These are phyloP conservation scores for Drosophila kohkoa DNA, from an alignment of 1,140 invertebrate species.

Conservation along the genomic window DNA sequence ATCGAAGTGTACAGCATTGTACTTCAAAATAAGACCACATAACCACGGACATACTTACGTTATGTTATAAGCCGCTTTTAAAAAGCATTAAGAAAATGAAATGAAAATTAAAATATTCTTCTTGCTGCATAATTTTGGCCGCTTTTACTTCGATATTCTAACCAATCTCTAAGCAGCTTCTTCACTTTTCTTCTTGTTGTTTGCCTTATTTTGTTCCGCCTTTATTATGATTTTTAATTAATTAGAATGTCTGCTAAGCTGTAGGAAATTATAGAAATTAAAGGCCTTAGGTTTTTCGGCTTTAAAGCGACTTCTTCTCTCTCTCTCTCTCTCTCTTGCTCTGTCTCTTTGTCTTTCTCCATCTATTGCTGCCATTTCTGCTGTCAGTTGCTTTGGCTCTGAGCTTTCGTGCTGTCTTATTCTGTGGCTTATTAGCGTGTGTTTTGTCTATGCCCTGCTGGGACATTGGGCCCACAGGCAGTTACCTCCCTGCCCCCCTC, in stretches of 20 bases:
- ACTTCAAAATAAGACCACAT: conserved; percentile 5
- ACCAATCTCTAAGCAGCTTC: not conserved
- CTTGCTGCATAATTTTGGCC: conserved; percentile 45
- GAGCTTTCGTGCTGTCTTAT: conserved; percentile 1
- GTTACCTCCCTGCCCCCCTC: not conserved
- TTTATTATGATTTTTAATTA: conserved; percentile 58
- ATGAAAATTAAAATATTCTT: conserved; percentile 56
- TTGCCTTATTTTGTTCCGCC: no score
- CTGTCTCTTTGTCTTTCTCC: conserved; percentile 39
- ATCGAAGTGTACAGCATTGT: not conserved
- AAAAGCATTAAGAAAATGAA: conserved; percentile 77
- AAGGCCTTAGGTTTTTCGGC: not conserved
- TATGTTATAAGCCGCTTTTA: conserved; percentile 64
- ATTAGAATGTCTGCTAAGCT: conserved; percentile 66
- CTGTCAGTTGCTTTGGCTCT: not conserved
- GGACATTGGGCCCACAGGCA: conserved; percentile 41
- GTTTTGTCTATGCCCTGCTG: conserved; percentile 58
- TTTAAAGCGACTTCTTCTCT: conserved; percentile 10
- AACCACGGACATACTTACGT: conserved; percentile 8
- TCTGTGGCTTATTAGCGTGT: conserved; percentile 67
- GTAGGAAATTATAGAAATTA: conserved; percentile 22
- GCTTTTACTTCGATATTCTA: conserved; percentile 52
- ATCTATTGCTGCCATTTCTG: not conserved
- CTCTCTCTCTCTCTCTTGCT: conserved; percentile 7
- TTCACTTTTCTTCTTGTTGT: conserved; percentile 1